Percentiles rank a stretch among this genome's conserved stretches.
phyloP scores from a whole-genome alignment of 2,113 vertebrate species.

The Peromyscus maniculatus region DNA sequence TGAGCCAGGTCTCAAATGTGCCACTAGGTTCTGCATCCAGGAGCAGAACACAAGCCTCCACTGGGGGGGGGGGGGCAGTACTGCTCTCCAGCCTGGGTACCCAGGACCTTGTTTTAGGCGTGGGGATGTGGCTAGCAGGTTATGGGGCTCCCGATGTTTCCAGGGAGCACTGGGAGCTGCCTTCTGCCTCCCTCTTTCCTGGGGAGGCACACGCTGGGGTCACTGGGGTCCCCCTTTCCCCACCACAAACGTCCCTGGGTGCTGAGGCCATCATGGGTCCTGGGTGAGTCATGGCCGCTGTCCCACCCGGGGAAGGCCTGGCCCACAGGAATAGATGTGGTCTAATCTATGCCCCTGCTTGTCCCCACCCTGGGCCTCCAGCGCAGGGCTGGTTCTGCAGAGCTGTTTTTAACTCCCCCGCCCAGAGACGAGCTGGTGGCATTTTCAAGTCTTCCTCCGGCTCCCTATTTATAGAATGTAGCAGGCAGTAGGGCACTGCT shows the following conservation, averaged over 20 bases:
- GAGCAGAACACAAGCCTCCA: background rate
- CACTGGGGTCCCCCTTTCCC: background rate
- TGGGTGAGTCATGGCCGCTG: background rate
- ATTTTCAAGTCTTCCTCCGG: background rate
- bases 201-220: background rate
- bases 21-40: background rate
- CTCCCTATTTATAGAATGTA: slow-evolving; percentile 50
- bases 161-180: background rate
- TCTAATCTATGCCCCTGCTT: background rate
- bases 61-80: background rate
- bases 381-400: background rate
- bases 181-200: no score
- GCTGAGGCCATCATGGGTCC: no score
- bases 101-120: background rate
- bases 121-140: background rate
- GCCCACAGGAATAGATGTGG: background rate
- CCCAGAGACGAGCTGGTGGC: background rate
- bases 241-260: background rate
- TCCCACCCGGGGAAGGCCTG: background rate
- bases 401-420: background rate
- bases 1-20: no score
- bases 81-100: background rate
- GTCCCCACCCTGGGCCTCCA: background rate
- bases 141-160: background rate
- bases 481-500: background rate